Base-by-base conservation (phyloP, 2,113 vertebrate genomes). In the Reinhardtius hippoglossoides region DNA sequence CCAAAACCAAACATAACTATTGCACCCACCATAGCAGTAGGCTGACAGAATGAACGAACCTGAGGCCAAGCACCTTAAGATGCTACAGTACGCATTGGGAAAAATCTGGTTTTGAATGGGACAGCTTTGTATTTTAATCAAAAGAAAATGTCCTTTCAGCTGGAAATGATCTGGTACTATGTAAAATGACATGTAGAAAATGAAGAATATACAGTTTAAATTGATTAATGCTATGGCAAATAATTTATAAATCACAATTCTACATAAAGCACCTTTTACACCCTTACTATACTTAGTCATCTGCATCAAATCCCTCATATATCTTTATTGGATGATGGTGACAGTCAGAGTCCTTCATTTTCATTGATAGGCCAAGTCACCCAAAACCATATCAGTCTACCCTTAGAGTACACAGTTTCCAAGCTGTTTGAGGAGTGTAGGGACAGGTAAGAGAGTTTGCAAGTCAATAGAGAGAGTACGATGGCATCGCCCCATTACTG, bases 361-460 rank as follows among this genome's bases (percentile, higher is more conserved):
- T 35, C 13, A 69, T 1, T 64, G 50, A 59, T 3, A 18, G 13
- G 60, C 15, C 54, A 59, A 54, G 31, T 66, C 54, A 37, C 23
- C 18, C 18, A 46, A 63, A 62, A 61, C 20, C 23, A 27, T 27
- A 62, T 67, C 21, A 61, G 55, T 67, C 24, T n/a, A 46, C 48
- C 40, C 55, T 24, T 93, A 95, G 71, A 95, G 95, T 92, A 94
- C 92, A 96, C 94, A 95, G 74, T 78, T 80, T 67, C 44, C 57
- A 67, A 56, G 91, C 26, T 50, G 42, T 7, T 91, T 93, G 88
- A 92, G 94, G 88, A 67, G 64, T 24, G 24, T 27, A 20, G 71
- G 83, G 74, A 85, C 86, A 88, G 89, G 91, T 76, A 78, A 92
- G 91, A 84, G 31, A 21, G 3, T 58, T 35, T 44, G 35, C 18